phyloP scores from a whole-genome alignment of 2,797 vertebrate species.

The Lates japonicus region DNA sequence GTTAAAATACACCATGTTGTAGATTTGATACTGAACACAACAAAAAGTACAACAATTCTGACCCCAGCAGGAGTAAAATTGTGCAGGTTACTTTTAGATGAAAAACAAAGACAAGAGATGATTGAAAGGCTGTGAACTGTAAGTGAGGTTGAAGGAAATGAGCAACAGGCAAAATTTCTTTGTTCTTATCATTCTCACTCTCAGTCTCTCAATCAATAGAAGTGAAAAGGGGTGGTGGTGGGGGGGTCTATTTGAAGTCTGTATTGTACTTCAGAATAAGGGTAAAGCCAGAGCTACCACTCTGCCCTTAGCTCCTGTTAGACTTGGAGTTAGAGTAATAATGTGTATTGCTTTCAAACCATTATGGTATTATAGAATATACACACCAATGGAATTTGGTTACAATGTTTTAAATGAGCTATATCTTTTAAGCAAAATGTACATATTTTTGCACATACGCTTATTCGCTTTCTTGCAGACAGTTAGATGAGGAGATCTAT shows the following conservation, averaged over 20 bases:
- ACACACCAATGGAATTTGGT: neutral
- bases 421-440: slow-evolving; percentile 3
- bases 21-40: neutral
- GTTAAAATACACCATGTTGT: neutral
- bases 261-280: slow-evolving; percentile 54
- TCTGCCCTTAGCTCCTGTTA: slow-evolving; percentile 21
- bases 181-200: slow-evolving; percentile 59
- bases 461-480: neutral
- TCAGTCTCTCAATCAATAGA: slow-evolving; percentile 51
- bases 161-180: slow-evolving; percentile 56
- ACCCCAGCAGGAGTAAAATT: slow-evolving; percentile 17
- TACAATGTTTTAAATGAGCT: slow-evolving; percentile 15
- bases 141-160: slow-evolving; percentile 61
- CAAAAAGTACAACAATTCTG: neutral
- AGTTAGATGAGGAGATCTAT: neutral
- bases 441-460: neutral
- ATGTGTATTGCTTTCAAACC: neutral
- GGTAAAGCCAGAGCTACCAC: slow-evolving; percentile 43
- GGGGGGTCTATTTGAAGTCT: slow-evolving; percentile 59
- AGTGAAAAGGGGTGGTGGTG: slow-evolving; percentile 16
- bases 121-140: slow-evolving; percentile 50
- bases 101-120: slow-evolving; percentile 41
- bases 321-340: slow-evolving; percentile 20
- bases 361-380: neutral
- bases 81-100: slow-evolving; percentile 32